Evolutionary conservation across 2,888 invertebrate genomes (phyloP).

Genomic region (Agrotis ipsilon): DNA sequence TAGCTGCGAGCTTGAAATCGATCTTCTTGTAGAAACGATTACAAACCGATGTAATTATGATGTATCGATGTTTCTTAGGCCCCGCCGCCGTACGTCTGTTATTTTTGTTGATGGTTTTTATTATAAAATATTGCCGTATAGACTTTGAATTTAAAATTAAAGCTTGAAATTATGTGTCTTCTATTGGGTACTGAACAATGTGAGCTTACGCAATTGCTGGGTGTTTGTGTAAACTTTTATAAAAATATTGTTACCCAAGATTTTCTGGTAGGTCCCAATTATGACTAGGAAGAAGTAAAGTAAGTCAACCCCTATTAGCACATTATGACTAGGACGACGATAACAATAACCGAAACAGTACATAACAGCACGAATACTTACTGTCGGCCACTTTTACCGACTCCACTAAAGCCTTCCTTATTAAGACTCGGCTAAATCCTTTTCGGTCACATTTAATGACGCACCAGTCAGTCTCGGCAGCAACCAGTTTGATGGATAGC

Average conservation of each 20-base stretch:
- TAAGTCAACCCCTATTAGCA: not conserved
- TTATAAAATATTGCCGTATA: conserved; percentile 56
- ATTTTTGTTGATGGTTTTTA: conserved; percentile 56
- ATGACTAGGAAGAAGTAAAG: not conserved
- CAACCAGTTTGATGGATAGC: conserved; percentile 85
- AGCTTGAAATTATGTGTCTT: conserved; percentile 11
- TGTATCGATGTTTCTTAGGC: conserved; percentile 65
- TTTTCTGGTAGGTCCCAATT: not conserved
- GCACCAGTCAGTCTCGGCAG: conserved; percentile 77
- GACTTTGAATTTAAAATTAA: conserved; percentile 30
- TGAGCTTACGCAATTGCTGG: not conserved
- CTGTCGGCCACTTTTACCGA: conserved; percentile 76
- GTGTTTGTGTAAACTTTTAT: conserved; percentile 1
- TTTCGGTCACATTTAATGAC: conserved; percentile 89
- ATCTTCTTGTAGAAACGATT: conserved; percentile 68
- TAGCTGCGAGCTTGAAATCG: conserved; percentile 66
- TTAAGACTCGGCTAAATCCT: conserved; percentile 85
- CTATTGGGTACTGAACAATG: conserved; percentile 1
- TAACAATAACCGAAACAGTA: conserved; percentile 62
- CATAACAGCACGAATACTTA: conserved; percentile 57
- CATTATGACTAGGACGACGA: conserved; percentile 11
- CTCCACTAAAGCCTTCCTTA: conserved; percentile 82
- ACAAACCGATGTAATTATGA: conserved; percentile 69
- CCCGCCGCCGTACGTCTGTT: conserved; percentile 53
- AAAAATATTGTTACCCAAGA: no score